Base-by-base conservation (phyloP, 2,797 vertebrate genomes). In the Pipistrellus kuhlii region DNA sequence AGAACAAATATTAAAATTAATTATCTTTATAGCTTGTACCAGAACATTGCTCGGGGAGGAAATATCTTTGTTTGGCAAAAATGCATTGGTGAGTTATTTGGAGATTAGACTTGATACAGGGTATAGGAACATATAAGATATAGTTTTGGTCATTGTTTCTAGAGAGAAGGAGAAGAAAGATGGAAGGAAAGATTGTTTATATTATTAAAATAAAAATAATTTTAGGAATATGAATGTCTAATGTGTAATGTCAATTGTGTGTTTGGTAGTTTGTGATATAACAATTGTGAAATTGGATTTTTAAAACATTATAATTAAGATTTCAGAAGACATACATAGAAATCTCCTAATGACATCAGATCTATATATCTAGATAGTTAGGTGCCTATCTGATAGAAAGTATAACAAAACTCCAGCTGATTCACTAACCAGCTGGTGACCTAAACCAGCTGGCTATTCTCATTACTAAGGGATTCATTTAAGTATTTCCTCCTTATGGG, bases 221-320 rank as follows among this genome's bases (percentile, higher is more conserved):
- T 68, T 77, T 35, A 66, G 66, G 14, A 77, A 46, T 25, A 25
- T 32, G 4, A 72, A 46, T 55, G 2, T 77, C 27, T 51, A 83
- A 57, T 86, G 20, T 90, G 8, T 48, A 73, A 68, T 32, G 30
- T 68, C 48, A 78, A 80, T 68, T 90, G 6, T 78, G 12, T 80
- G 2, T 51, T 62, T 25, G 13, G 4, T 48, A 6, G 4, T 73
- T 87, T 86, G 38, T 71, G 11, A 66, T 53, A 13, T 64, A 80
- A 57, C 12, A 83, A 4, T 30, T 76, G 21, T 80, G 5, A 96
- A 68, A 85, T 15, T 90, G 6, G 2, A 2, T 57, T 76, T 85
- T 84, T 85, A 87, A 88, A 94, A 11, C 44, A 82, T 73, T 95
- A 23, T 77, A 81, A n/a, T 53, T 76, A 90, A 59, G n/a, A 62